Evolutionary conservation across 2,888 invertebrate species (phyloP).

Genomic region (Agrilus mali): DNA sequence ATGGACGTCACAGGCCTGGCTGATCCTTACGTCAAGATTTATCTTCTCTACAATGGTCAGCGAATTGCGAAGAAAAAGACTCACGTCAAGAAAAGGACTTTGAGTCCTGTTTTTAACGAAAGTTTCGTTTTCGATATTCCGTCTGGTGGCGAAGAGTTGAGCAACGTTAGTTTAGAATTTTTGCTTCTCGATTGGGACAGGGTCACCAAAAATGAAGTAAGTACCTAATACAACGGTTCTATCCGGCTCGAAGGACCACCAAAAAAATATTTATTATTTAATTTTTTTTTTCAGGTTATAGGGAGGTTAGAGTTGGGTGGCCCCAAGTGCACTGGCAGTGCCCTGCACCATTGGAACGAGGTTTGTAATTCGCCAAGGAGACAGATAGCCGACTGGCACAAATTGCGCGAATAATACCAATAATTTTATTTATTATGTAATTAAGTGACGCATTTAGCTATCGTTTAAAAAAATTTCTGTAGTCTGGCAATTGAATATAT

Average conservation of each 20-base stretch:
- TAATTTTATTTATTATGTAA: no score
- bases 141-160: conserved; percentile 59
- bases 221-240: no score
- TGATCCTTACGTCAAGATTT: conserved; percentile 97
- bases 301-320: conserved; percentile 90
- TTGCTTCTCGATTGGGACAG: conserved; percentile 93
- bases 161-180: conserved; percentile 76
- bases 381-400: conserved; percentile 99
- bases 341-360: conserved; percentile 93
- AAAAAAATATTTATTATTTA: background rate
- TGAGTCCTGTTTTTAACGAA: conserved; percentile 98
- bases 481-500: no score
- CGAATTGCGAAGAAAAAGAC: conserved; percentile 98
- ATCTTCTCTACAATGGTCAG: conserved; percentile 92
- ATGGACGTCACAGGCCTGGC: conserved; percentile 97
- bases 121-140: conserved; percentile 95
- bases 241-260: background rate
- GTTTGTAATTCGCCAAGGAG: conserved; percentile 93
- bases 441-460: no score
- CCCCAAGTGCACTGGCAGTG: conserved; percentile 63
- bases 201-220: conserved; percentile 94
- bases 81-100: conserved; percentile 93
- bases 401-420: conserved; percentile 68
- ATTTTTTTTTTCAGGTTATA: conserved; percentile 57
- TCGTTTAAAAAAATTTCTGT: no score